phyloP scores from a whole-genome alignment of 2,888 invertebrate genomes.

The Archaeoteleia sp. region DNA sequence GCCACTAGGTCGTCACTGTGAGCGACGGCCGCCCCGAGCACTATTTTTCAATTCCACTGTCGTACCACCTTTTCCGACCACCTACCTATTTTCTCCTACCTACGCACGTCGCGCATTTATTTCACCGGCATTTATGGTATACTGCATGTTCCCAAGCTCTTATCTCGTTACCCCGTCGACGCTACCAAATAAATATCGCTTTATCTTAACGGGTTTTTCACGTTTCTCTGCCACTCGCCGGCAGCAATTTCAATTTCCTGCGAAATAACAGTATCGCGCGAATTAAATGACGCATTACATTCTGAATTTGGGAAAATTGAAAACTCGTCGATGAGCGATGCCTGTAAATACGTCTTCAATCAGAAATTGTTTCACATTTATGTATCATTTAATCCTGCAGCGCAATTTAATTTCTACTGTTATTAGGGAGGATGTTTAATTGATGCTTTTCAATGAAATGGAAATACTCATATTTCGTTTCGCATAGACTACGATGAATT shows the following conservation, averaged over 20 bases:
- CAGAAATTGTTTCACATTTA: conserved; percentile 4
- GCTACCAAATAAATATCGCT: conserved; percentile 35
- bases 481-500: no score
- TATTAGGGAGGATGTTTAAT: not conserved
- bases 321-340: not conserved
- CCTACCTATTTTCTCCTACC: conserved; percentile 43
- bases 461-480: no score
- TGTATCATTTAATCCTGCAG: not conserved
- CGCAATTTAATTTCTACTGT: not conserved
- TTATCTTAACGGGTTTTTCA: conserved; percentile 25
- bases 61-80: conserved; percentile 56
- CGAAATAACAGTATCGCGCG: conserved; percentile 23
- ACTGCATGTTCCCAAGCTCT: conserved; percentile 30
- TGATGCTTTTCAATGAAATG: not conserved
- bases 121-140: conserved; percentile 35
- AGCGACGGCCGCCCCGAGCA: conserved; percentile 70
- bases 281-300: conserved; percentile 31
- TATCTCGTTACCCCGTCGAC: conserved; percentile 34
- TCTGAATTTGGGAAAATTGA: conserved; percentile 20
- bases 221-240: conserved; percentile 14
- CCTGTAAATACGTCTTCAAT: not conserved
- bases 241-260: conserved; percentile 35
- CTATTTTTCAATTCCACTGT: conserved; percentile 72
- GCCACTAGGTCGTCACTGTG: conserved; percentile 70
- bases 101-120: conserved; percentile 36